Conservation (phyloP, 23 tunicate genomes). For the Styela plicata region DNA sequence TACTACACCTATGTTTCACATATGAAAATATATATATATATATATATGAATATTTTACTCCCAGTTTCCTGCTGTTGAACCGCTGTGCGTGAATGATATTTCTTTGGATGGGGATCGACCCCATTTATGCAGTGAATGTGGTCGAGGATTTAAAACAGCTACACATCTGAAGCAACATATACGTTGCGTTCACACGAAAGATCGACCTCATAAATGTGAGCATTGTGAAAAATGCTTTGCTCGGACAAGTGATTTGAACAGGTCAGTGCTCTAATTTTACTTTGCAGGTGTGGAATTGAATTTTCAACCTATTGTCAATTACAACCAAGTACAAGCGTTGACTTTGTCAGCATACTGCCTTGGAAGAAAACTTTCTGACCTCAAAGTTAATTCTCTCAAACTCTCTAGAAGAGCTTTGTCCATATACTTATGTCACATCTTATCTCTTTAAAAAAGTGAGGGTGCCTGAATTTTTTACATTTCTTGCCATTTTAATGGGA, state of each 20-base stretch:
- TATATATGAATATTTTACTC: not conserved
- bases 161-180: constrained; percentile 92
- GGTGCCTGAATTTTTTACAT: too few species aligned
- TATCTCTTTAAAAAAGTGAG: too few species aligned
- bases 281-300: too few species aligned
- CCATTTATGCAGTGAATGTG: constrained; percentile 80
- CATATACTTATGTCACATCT: too few species aligned
- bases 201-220: constrained; percentile 72
- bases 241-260: constrained; percentile 89
- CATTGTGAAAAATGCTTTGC: constrained; percentile 81
- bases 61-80: constrained; percentile 9
- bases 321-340: too few species aligned
- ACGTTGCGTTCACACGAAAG: constrained; percentile 87
- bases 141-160: constrained; percentile 81
- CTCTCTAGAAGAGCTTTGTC: too few species aligned
- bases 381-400: too few species aligned
- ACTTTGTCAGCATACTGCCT: too few species aligned
- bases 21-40: not conserved
- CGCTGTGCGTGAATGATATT: constrained; percentile 49
- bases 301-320: too few species aligned
- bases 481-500: too few species aligned
- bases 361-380: too few species aligned
- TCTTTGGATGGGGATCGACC: constrained; percentile 77
- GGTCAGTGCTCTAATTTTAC: constrained; percentile 48
- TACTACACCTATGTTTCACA: too few species aligned